Evolutionary conservation across 1,140 invertebrate species (phyloP).

Genomic region (Achatina immaculata): DNA sequence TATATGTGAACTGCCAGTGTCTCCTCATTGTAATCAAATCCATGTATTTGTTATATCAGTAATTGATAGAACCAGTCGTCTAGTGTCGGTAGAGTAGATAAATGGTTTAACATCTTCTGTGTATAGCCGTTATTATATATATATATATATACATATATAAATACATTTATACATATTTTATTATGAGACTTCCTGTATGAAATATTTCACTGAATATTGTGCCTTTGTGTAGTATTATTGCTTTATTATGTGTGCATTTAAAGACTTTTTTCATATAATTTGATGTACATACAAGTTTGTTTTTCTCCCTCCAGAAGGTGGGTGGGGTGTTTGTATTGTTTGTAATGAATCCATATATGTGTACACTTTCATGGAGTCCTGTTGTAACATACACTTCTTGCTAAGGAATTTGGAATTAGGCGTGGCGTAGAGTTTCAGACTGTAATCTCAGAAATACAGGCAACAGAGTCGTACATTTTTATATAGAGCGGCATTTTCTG

Average conservation of each 20-base stretch:
- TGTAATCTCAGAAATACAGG: too few species aligned
- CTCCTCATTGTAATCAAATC: too few species aligned
- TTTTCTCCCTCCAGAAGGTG: slow-evolving; percentile 14
- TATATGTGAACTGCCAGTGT: too few species aligned
- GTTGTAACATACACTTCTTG: too few species aligned
- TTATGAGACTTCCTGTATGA: not conserved
- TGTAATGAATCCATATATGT: not conserved
- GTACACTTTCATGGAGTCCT: too few species aligned
- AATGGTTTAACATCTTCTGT: not conserved
- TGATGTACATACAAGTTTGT: not conserved
- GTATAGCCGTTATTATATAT: slow-evolving; percentile 1
- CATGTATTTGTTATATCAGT: too few species aligned
- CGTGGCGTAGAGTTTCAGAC: too few species aligned
- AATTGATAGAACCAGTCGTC: too few species aligned
- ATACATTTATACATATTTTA: slow-evolving; percentile 16
- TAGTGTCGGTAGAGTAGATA: slow-evolving; percentile 15
- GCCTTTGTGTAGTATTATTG: slow-evolving; percentile 30
- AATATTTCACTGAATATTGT: slow-evolving; percentile 28
- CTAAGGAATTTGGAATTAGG: too few species aligned
- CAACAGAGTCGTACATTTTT: too few species aligned
- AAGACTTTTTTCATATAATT: not conserved
- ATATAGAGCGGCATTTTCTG: too few species aligned
- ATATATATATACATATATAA: not conserved
- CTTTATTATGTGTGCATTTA: slow-evolving; percentile 15
- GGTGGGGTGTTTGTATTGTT: not conserved